phyloP scores from a whole-genome alignment of 2,888 invertebrate species.

The Mythimna loreyi region DNA sequence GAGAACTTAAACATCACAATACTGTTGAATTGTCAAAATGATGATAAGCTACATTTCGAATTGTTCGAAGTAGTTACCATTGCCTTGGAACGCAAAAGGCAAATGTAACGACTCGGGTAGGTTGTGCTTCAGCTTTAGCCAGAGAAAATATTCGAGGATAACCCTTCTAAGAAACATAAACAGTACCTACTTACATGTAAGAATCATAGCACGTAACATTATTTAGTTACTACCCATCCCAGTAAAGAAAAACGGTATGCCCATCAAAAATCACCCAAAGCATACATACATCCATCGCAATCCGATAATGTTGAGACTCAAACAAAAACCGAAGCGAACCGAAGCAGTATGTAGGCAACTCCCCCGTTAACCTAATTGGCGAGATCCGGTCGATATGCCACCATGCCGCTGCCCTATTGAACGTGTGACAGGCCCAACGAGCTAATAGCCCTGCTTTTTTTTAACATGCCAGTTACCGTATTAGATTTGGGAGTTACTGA shows the following conservation, averaged over 20 bases:
- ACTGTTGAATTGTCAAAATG: background rate
- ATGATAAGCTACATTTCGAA: no score
- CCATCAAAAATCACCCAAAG: background rate
- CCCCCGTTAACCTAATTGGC: constrained; percentile 55
- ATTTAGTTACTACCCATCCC: background rate
- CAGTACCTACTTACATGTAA: no score
- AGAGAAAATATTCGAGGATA: no score
- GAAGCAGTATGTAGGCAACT: constrained; percentile 31
- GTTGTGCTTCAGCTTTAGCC: no score
- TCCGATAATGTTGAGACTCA: constrained; percentile 29
- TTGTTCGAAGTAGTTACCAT: no score
- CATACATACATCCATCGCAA: background rate
- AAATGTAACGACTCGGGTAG: no score
- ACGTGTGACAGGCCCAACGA: constrained; percentile 21
- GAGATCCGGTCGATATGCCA: constrained; percentile 46
- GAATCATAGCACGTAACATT: background rate
- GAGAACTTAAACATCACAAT: background rate
- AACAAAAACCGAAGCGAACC: constrained; percentile 35
- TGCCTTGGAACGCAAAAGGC: no score
- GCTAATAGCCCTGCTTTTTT: constrained; percentile 21
- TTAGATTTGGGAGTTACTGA: background rate
- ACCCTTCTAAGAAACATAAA: background rate
- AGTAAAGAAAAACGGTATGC: no score
- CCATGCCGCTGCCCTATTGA: constrained; percentile 41
- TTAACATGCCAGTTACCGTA: constrained; percentile 29